Evolutionary conservation across 2,888 invertebrate species (phyloP), one percentile per base, ranked within the genome.

Genomic region (Pyrocoelia pectoralis): DNA sequence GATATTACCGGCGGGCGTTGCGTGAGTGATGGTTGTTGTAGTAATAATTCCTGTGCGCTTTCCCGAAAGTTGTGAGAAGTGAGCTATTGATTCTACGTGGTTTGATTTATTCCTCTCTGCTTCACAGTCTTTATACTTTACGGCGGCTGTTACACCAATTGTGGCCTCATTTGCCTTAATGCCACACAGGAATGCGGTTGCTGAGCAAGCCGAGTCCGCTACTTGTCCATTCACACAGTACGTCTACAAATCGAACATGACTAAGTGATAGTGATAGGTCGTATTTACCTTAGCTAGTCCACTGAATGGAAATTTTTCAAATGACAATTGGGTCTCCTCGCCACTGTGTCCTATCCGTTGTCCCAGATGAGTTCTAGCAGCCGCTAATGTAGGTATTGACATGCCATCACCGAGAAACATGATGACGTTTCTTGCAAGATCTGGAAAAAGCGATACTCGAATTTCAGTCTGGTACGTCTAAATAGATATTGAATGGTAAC

Each of bases 371-470:
- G 19, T 38, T 67, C 94, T 84, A 0, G 92, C 87, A 0, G 93
- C 92, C 0, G 91, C 88, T 13, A 93, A 80, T 0, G 94, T 94
- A 0, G 92, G 85, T 50, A 93, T 83, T 29, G 93, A 92, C 93
- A 95, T 93, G 1, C 94, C 94, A 74, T 94, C 94, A 0, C 94
- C 94, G n/a, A 95, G 82, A 74, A 93, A 93, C 55, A 94, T 76
- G 56, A 94, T 91, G 0, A 92, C 84, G 77, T 94, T 94, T 77
- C 88, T 89, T 0, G 90, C 90, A 5, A 69, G 64, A 58, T 73
- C 77, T 78, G 63, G 13, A 70, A 68, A 50, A 24, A 3, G 8
- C 24, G 24, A 8, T 24, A 24, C n/a, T n/a, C n/a, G n/a, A n/a
- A n/a, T n/a, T n/a, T n/a, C n/a, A n/a, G n/a, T n/a, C n/a, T n/a